Evolutionary conservation across 2,888 invertebrate species (phyloP).

Genomic region (Nineta flava): DNA sequence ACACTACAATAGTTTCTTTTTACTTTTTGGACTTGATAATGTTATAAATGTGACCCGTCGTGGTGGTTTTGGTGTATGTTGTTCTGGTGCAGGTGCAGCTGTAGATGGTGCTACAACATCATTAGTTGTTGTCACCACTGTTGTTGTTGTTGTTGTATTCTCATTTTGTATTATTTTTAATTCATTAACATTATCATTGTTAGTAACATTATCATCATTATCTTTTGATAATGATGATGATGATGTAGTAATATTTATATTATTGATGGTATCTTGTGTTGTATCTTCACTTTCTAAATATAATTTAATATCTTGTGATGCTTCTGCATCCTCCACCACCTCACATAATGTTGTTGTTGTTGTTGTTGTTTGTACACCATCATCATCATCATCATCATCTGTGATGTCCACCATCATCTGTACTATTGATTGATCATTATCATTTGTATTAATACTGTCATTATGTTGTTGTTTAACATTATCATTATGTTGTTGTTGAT

Average conservation of each 20-base stretch:
- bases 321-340: background rate
- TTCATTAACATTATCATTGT: background rate
- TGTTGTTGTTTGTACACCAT: background rate
- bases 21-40: slow-evolving; percentile 59
- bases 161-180: slow-evolving; percentile 1
- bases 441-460: no score
- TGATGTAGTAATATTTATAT: background rate
- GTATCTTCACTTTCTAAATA: background rate
- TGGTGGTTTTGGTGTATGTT: slow-evolving; percentile 36
- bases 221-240: background rate
- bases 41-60: slow-evolving; percentile 58
- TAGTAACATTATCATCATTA: background rate
- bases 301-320: background rate
- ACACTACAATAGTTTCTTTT: slow-evolving; percentile 33
- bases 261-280: background rate
- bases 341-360: no score
- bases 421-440: no score
- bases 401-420: no score
- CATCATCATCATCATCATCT: slow-evolving; percentile 1
- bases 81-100: slow-evolving; percentile 1
- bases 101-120: background rate
- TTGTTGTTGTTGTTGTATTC: background rate
- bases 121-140: background rate
- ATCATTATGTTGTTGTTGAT: no score
- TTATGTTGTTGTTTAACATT: no score